phyloP scores from a whole-genome alignment of 2,888 invertebrate species.

The Acronicta leporina region DNA sequence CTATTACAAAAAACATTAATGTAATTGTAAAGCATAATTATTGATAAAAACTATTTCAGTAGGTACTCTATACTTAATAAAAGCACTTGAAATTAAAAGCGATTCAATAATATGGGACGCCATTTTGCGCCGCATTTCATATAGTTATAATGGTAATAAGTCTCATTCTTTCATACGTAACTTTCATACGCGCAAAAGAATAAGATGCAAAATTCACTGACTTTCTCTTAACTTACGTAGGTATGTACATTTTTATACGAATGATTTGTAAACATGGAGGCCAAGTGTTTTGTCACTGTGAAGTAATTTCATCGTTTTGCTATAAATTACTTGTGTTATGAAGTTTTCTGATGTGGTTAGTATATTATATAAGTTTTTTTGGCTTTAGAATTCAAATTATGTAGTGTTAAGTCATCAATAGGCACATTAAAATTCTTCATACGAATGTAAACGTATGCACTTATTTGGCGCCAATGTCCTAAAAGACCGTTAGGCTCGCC shows the following conservation, averaged over 20 bases:
- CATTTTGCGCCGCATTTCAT: slow-evolving; percentile 81
- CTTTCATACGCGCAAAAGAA: slow-evolving; percentile 69
- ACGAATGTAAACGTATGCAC: slow-evolving; percentile 85
- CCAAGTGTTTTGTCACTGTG: slow-evolving; percentile 77
- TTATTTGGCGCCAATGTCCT: slow-evolving; percentile 88
- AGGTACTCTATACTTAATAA: slow-evolving; percentile 37
- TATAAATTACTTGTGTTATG: slow-evolving; percentile 55
- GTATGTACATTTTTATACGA: slow-evolving; percentile 76
- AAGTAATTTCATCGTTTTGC: slow-evolving; percentile 66
- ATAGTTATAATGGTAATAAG: slow-evolving; percentile 66
- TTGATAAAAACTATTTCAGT: neutral
- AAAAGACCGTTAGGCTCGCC: slow-evolving; percentile 81
- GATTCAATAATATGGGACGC: slow-evolving; percentile 71
- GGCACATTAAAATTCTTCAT: slow-evolving; percentile 44
- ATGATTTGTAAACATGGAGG: slow-evolving; percentile 89
- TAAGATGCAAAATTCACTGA: slow-evolving; percentile 72
- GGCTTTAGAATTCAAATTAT: slow-evolving; percentile 31
- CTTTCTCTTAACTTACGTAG: slow-evolving; percentile 79
- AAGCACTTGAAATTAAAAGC: too few relatives aligned
- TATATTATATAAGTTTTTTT: slow-evolving; percentile 48
- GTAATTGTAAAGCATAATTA: neutral
- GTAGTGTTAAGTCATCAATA: slow-evolving; percentile 40
- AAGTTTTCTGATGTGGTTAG: slow-evolving; percentile 68
- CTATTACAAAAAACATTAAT: slow-evolving; percentile 14
- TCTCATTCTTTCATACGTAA: slow-evolving; percentile 70